phyloP scores from a whole-genome alignment of 2,113 vertebrate genomes.

The Tylochromis polylepis region DNA sequence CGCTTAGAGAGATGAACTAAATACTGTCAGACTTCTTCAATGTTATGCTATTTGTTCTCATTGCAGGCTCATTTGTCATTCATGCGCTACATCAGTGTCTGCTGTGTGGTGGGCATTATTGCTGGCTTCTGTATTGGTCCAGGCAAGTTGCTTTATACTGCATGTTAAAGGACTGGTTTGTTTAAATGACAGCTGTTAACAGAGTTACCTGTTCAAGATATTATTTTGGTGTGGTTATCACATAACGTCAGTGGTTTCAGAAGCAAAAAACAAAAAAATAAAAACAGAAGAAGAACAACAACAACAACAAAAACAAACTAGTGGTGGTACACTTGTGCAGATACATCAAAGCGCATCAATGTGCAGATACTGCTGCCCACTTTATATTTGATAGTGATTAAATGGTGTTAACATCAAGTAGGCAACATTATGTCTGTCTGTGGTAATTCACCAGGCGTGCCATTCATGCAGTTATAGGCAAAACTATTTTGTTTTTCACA shows the following conservation, averaged over 20 bases:
- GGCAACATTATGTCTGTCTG: not conserved
- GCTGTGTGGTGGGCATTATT: conserved; percentile 87
- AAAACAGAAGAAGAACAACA: not conserved
- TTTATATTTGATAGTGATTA: not conserved
- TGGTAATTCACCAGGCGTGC: not conserved
- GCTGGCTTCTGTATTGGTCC: conserved; percentile 89
- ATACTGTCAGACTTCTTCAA: not conserved
- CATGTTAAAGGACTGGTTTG: not conserved
- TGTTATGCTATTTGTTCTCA: not conserved
- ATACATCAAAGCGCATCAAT: too few relatives aligned
- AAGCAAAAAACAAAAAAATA: not conserved
- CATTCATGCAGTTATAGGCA: not conserved
- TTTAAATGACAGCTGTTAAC: not conserved
- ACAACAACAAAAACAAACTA: not conserved
- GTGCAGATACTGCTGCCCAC: too few relatives aligned
- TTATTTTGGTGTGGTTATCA: not conserved
- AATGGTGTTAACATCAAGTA: not conserved
- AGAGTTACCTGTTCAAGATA: not conserved
- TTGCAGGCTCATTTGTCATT: conserved; percentile 71
- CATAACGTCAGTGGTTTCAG: not conserved
- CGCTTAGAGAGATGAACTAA: not conserved
- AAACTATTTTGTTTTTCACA: not conserved
- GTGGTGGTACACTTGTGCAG: not conserved
- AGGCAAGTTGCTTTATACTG: conserved; percentile 64
- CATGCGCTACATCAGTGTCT: conserved; percentile 81